These are phyloP conservation scores for Lasioglossum vierecki DNA, from an alignment of 2,888 invertebrate genomes.

Conservation along the genomic window DNA sequence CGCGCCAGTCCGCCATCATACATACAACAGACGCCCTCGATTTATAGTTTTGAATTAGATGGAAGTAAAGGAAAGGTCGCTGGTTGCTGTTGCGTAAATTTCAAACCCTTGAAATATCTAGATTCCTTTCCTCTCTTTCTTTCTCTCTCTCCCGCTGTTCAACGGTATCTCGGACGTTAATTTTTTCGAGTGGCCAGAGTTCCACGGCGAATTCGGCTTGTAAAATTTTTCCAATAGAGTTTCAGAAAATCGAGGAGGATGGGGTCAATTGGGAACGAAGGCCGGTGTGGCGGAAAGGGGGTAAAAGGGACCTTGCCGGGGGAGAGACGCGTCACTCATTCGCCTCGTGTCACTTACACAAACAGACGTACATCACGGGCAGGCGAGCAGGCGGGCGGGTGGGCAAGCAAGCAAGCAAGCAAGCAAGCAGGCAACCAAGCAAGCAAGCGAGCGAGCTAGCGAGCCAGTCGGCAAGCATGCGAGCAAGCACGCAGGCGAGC, in stretches of 20 bases:
- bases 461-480: slow-evolving; percentile 36
- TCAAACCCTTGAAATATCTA: slow-evolving; percentile 64
- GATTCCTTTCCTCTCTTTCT: slow-evolving; percentile 18
- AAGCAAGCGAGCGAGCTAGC: slow-evolving; percentile 36
- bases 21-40: slow-evolving; percentile 83
- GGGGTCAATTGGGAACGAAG: slow-evolving; percentile 37
- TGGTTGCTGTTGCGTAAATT: slow-evolving; percentile 73
- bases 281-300: slow-evolving; percentile 45
- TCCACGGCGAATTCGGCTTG: too few species aligned
- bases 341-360: slow-evolving; percentile 83
- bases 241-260: slow-evolving; percentile 26
- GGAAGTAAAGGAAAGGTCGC: slow-evolving; percentile 77
- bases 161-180: not conserved
- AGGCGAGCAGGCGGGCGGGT: slow-evolving; percentile 69
- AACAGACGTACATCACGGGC: slow-evolving; percentile 83
- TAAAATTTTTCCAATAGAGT: slow-evolving; percentile 10
- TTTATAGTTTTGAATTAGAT: slow-evolving; percentile 84
- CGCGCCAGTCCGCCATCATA: slow-evolving; percentile 81
- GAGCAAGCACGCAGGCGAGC: slow-evolving; percentile 43
- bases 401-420: slow-evolving; percentile 16
- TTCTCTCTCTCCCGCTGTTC: not conserved
- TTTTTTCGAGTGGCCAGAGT: slow-evolving; percentile 10
- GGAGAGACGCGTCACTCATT: slow-evolving; percentile 82
- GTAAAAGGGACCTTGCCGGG: slow-evolving; percentile 56
- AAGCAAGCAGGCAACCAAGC: slow-evolving; percentile 58